A percentile compares a stretch with the other conserved stretches of the same genome.
Evolutionary conservation across 2,888 invertebrate genomes (phyloP).

Genomic region (Pherbina coryleti): DNA sequence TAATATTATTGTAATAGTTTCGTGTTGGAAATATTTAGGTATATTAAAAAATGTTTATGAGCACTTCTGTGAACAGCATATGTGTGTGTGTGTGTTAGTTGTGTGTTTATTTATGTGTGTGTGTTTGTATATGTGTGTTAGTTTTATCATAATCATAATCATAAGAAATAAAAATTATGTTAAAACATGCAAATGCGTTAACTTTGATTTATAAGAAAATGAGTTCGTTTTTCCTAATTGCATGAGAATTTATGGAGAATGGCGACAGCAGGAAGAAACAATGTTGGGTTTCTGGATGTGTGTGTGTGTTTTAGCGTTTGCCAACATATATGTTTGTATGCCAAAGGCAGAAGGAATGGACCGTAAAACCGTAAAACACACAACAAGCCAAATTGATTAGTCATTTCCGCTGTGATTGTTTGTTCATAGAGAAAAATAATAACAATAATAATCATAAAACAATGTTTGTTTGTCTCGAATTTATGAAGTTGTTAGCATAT

Average conservation of each 20-base stretch:
- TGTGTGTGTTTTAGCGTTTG: neutral
- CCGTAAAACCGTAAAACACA: neutral
- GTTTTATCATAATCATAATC: slow-evolving; percentile 37
- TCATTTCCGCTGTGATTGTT: slow-evolving; percentile 9
- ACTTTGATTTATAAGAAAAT: slow-evolving; percentile 59
- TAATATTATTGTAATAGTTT: slow-evolving; percentile 65
- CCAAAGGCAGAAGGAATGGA: neutral
- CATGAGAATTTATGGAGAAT: neutral
- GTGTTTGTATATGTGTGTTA: slow-evolving; percentile 42
- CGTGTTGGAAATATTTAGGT: slow-evolving; percentile 58
- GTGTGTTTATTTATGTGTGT: neutral
- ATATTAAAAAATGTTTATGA: neutral
- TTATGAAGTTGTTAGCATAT: slow-evolving; percentile 16
- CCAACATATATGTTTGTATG: neutral
- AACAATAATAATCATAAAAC: neutral
- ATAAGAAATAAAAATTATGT: slow-evolving; percentile 63
- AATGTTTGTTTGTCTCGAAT: neutral
- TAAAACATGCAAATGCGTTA: slow-evolving; percentile 66
- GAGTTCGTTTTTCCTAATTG: slow-evolving; percentile 14
- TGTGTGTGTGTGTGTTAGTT: neutral
- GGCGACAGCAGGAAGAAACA: too few relatives aligned
- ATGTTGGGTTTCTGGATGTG: neutral
- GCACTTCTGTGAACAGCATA: neutral
- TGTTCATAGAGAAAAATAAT: neutral
- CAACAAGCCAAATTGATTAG: slow-evolving; percentile 15